phyloP scores from a whole-genome alignment of 2,888 invertebrate genomes.

The Cephus sareptanus region DNA sequence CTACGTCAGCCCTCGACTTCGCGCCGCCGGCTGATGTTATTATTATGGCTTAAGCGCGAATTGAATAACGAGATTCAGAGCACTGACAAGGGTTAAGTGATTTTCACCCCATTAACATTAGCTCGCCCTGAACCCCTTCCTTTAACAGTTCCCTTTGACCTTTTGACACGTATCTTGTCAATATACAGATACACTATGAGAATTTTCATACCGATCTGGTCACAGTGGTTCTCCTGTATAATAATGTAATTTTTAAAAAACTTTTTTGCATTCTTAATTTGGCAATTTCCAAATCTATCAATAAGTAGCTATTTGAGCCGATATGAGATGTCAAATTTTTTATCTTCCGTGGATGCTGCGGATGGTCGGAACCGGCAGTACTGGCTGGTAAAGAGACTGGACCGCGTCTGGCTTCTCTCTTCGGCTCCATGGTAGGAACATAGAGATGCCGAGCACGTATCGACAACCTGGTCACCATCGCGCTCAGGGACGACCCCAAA shows the following conservation, averaged over 20 bases:
- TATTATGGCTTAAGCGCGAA: constrained; percentile 55
- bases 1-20: constrained; percentile 54
- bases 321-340: background rate
- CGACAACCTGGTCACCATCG: constrained; percentile 53
- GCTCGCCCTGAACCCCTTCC: background rate
- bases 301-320: background rate
- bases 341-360: background rate
- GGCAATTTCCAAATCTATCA: background rate
- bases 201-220: background rate
- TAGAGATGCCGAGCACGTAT: constrained; percentile 53
- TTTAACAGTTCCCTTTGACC: background rate
- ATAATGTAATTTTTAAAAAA: background rate
- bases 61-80: constrained; percentile 52
- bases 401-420: background rate
- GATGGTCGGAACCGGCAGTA: background rate
- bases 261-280: background rate
- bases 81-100: constrained; percentile 53
- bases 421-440: background rate
- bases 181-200: background rate
- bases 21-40: constrained; percentile 49
- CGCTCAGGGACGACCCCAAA: constrained; percentile 38
- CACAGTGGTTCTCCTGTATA: background rate
- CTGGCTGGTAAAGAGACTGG: background rate
- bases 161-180: constrained; percentile 3
- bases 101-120: constrained; percentile 50